Conservation (phyloP, 2,797 vertebrate species). For the Gymnodraco acuticeps region DNA sequence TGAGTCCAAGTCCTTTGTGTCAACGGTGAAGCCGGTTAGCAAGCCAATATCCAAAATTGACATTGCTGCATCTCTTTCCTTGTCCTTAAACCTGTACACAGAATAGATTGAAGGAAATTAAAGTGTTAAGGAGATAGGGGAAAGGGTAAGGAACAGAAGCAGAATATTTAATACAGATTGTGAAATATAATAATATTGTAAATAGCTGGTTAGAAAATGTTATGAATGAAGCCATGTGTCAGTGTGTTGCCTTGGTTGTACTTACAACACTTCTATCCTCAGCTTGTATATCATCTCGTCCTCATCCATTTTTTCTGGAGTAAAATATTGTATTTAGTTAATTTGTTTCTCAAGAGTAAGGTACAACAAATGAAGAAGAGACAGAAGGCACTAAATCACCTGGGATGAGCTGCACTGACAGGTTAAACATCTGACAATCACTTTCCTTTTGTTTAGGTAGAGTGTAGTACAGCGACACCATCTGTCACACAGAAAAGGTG, state of each 20-base stretch:
- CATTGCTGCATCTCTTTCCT: conserved; percentile 81
- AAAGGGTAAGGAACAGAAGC: not conserved
- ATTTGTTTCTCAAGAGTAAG: not conserved
- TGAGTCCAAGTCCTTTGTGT: conserved; percentile 81
- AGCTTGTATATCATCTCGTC: conserved; percentile 51
- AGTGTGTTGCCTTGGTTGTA: conserved; percentile 11
- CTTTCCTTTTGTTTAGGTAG: conserved; percentile 73
- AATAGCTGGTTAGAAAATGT: not conserved
- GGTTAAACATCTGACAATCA: conserved; percentile 84
- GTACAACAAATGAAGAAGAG: too few relatives aligned
- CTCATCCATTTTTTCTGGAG: conserved; percentile 11
- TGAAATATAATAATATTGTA: too few relatives aligned
- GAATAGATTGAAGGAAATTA: conserved; percentile 11
- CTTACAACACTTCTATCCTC: conserved; percentile 68
- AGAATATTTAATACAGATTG: not conserved
- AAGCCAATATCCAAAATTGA: conserved; percentile 89
- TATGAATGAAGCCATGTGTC: not conserved
- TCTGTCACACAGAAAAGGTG: conserved; percentile 63
- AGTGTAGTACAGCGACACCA: conserved; percentile 89
- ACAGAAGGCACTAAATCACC: conserved; percentile 27
- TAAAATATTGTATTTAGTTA: not conserved
- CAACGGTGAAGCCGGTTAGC: conserved; percentile 86
- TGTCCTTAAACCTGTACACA: conserved; percentile 73
- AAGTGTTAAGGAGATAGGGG: not conserved
- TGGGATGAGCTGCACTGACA: conserved; percentile 74